phyloP scores from a whole-genome alignment of 2,797 vertebrate genomes.

The Liparis tanakae region DNA sequence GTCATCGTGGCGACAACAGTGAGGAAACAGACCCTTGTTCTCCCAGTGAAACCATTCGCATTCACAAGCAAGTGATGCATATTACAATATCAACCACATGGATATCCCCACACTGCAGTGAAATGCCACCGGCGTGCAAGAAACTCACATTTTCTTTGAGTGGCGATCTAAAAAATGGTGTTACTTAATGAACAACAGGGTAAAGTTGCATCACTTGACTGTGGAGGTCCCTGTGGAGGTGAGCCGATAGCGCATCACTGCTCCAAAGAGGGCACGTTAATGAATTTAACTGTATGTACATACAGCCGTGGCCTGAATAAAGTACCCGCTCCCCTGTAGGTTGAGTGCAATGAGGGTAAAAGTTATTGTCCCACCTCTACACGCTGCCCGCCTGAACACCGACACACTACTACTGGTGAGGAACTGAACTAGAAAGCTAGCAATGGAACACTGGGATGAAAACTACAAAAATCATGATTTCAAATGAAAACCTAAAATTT shows the following conservation, averaged over 20 bases:
- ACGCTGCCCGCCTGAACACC: conserved; percentile 65
- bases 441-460: conserved; percentile 60
- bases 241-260: conserved; percentile 43
- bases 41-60: conserved; percentile 50
- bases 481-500: conserved; percentile 45
- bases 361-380: conserved; percentile 57
- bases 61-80: conserved; percentile 48
- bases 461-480: conserved; percentile 37
- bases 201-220: conserved; percentile 45
- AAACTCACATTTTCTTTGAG: background rate
- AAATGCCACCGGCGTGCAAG: background rate
- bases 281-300: background rate
- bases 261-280: background rate
- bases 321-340: background rate
- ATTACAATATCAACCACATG: conserved; percentile 20
- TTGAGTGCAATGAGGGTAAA: conserved; percentile 23
- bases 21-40: conserved; percentile 50
- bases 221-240: conserved; percentile 32
- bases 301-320: background rate
- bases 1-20: conserved; percentile 62
- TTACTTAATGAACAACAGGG: background rate
- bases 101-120: conserved; percentile 1
- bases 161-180: background rate
- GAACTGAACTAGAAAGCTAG: conserved; percentile 80
- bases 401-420: conserved; percentile 75